These are phyloP conservation scores for Phallusia fumigata DNA, from an alignment of 23 tunicate genomes.

Conservation along the genomic window DNA sequence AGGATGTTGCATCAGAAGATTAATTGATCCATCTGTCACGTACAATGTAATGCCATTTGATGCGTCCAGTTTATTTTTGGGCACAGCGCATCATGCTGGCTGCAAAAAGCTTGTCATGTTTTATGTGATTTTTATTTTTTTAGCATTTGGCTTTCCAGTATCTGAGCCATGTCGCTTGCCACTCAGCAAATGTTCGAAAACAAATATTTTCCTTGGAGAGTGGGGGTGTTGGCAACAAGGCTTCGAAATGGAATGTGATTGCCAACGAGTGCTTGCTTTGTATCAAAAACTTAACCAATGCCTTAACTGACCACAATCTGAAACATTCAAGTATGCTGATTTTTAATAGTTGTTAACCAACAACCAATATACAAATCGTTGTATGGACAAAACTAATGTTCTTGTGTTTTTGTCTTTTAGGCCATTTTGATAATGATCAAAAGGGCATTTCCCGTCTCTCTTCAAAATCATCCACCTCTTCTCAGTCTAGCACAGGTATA, in stretches of 20 bases:
- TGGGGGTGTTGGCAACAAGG: slow-evolving; percentile 24
- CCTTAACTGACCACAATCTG: slow-evolving; percentile 26
- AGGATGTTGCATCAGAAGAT: slow-evolving; percentile 12
- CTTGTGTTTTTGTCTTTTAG: not conserved
- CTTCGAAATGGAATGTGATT: slow-evolving; percentile 50
- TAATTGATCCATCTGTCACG: slow-evolving; percentile 13
- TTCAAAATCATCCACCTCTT: slow-evolving; percentile 9
- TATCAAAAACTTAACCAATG: slow-evolving; percentile 22
- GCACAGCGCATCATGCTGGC: not conserved
- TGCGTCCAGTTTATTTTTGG: slow-evolving; percentile 1
- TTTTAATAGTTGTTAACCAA: not conserved
- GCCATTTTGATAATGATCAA: not conserved
- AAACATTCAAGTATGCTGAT: not conserved
- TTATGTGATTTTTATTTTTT: slow-evolving; percentile 1
- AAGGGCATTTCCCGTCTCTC: not conserved
- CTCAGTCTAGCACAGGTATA: not conserved
- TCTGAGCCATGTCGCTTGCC: slow-evolving; percentile 31
- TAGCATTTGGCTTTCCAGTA: slow-evolving; percentile 81
- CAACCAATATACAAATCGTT: no score
- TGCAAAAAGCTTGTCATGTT: slow-evolving; percentile 5
- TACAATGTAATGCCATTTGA: slow-evolving; percentile 10
- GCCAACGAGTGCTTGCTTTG: slow-evolving; percentile 57
- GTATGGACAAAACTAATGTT: no score
- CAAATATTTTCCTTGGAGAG: slow-evolving; percentile 36
- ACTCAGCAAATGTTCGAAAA: slow-evolving; percentile 40